These are phyloP conservation scores for Sapayoa aenigma DNA, from an alignment of 2,113 vertebrate genomes.

Conservation along the genomic window DNA sequence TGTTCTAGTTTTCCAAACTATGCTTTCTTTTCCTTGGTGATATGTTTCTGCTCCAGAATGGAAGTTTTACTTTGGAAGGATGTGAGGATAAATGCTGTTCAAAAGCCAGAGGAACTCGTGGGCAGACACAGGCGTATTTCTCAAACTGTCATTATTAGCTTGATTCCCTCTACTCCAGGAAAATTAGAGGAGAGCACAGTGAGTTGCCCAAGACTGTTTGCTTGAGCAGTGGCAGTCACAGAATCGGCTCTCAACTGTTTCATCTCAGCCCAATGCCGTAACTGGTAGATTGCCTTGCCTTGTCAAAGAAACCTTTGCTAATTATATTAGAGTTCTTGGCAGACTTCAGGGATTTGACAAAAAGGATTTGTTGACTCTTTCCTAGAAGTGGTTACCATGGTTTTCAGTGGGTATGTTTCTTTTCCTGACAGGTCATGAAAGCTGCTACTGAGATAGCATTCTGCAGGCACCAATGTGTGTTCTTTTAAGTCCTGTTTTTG, in stretches of 20 bases:
- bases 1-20: neutral
- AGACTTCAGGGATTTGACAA: neutral
- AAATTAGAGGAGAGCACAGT: neutral
- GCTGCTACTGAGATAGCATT: neutral
- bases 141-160: neutral
- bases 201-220: neutral
- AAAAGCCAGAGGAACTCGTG: neutral
- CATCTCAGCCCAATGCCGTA: neutral
- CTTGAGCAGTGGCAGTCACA: neutral
- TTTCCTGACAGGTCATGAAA: neutral
- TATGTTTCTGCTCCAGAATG: neutral
- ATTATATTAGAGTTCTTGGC: neutral
- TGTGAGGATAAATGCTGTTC: neutral
- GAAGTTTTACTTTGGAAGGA: neutral
- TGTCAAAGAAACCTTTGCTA: neutral
- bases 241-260: neutral
- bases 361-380: slow-evolving; percentile 28
- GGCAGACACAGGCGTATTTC: neutral
- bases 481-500: neutral
- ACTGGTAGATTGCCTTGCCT: neutral
- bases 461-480: neutral
- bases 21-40: neutral
- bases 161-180: neutral
- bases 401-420: neutral
- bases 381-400: slow-evolving; percentile 11